Base-by-base conservation (phyloP, 2,888 invertebrate species). In the Harpagoxenus sublaevis region DNA sequence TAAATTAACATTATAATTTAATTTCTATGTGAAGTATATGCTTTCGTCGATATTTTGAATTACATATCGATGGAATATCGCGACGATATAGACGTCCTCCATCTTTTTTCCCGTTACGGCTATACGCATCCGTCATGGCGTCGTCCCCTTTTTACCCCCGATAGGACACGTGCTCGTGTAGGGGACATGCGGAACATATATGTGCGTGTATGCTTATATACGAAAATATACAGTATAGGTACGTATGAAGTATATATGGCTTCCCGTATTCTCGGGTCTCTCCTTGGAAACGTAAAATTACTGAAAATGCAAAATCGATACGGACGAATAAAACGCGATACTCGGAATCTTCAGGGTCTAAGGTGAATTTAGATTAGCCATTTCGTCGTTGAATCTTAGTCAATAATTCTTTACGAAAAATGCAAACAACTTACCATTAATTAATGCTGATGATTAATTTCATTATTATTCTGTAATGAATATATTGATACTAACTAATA, bases 301-400 rank as follows among this genome's bases (percentile, higher is more conserved):
- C 89, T 89, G 91, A 91, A 91, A 91, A 92, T 89, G 89, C 89
- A 92, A 91, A 92, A 92, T 92, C 92, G 91, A 92, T 92, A 91
- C 15, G 23, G 10, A 35, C 62, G 65, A 42, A 42, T 65, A 65
- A 42, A 85, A 84, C 83, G 83, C 88, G 90, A 90, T 91, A 89
- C 87, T 88, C 86, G 70, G 71, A 63, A 75, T 83, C 65, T 63
- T 73, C 31, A 23, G 74, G 63, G 77, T 84, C 70, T 84, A 79
- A 82, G 81, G 73, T 65, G 63, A n/a, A 63, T 42, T 39, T 15
- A 77, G 28, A 51, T 60, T 63, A 65, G 65, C 68, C 53, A 66
- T 83, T 77, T 74, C 18, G 9, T 23, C 31, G 23, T 81, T 8
- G 60, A 73, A 73, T 53, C 12, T 71, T 60, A 66, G 15, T 9